These are phyloP conservation scores for Oophaga pumilio DNA, from an alignment of 2,113 vertebrate species.

Conservation along the genomic window DNA sequence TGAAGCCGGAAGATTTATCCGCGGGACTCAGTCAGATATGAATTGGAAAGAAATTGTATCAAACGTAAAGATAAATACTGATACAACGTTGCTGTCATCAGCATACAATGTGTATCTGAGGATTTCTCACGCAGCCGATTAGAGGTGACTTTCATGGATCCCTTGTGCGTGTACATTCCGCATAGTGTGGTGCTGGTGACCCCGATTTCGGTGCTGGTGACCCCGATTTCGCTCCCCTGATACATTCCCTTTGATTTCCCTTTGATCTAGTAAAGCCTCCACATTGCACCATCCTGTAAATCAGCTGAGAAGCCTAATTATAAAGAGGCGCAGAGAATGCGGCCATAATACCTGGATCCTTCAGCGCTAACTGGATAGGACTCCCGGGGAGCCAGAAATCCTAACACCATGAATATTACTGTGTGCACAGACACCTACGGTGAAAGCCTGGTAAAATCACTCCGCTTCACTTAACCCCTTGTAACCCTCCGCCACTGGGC, in stretches of 20 bases:
- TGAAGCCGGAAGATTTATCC: no score
- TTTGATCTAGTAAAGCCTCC: not conserved
- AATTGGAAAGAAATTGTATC: no score
- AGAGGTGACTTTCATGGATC: no score
- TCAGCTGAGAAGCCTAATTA: conserved; percentile 1
- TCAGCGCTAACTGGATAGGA: not conserved
- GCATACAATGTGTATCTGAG: no score
- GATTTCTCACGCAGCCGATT: not conserved
- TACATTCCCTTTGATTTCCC: conserved; percentile 1
- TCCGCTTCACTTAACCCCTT: not conserved
- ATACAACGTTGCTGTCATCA: no score
- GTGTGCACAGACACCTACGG: not conserved
- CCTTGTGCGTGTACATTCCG: no score
- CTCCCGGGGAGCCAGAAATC: not conserved
- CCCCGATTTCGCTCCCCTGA: not conserved
- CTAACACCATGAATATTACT: not conserved
- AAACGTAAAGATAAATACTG: no score
- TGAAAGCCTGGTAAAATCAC: not conserved
- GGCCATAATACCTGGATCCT: not conserved
- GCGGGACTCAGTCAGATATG: no score
- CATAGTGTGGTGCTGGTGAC: not conserved
- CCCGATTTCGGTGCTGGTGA: not conserved
- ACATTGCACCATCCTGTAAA: not conserved
- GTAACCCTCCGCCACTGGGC: not conserved
- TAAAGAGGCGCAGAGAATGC: not conserved